phyloP scores from a whole-genome alignment of 2,113 vertebrate genomes.

The Otus sunia region DNA sequence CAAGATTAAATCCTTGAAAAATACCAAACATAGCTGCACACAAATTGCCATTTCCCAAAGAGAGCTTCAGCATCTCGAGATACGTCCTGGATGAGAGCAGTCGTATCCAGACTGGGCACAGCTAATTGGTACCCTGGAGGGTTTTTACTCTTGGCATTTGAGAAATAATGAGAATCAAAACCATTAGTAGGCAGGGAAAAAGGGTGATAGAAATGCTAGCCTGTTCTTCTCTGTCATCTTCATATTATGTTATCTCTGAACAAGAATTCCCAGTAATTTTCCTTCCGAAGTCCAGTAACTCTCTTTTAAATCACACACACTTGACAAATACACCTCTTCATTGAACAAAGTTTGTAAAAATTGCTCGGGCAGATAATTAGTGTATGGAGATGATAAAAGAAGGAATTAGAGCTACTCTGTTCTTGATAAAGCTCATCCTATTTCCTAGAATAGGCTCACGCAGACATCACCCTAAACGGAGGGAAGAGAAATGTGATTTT shows the following conservation, averaged over 20 bases:
- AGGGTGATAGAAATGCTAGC: background rate
- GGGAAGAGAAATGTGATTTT: background rate
- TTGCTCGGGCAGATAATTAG: background rate
- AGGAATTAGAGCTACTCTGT: background rate
- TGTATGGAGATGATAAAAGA: background rate
- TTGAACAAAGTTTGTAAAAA: constrained; percentile 1
- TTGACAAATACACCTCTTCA: background rate
- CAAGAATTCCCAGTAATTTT: constrained; percentile 24
- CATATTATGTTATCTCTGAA: constrained; percentile 43
- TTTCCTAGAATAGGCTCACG: background rate
- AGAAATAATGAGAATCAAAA: constrained; percentile 71
- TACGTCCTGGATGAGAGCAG: constrained; percentile 36
- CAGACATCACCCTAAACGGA: background rate
- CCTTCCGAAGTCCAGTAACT: background rate
- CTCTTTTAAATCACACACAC: background rate
- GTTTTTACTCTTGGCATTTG: constrained; percentile 54
- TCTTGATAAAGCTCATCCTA: background rate
- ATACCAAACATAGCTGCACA: constrained; percentile 55
- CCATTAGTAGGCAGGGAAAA: constrained; percentile 43
- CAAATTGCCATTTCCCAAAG: constrained; percentile 76
- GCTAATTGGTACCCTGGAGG: constrained; percentile 69
- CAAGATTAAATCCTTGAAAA: constrained; percentile 54
- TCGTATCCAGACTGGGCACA: constrained; percentile 19
- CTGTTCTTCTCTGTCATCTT: constrained; percentile 24
- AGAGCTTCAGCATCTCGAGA: constrained; percentile 51